Base-by-base conservation (phyloP, 1,140 invertebrate species). In the Drosophila sturtevanti region DNA sequence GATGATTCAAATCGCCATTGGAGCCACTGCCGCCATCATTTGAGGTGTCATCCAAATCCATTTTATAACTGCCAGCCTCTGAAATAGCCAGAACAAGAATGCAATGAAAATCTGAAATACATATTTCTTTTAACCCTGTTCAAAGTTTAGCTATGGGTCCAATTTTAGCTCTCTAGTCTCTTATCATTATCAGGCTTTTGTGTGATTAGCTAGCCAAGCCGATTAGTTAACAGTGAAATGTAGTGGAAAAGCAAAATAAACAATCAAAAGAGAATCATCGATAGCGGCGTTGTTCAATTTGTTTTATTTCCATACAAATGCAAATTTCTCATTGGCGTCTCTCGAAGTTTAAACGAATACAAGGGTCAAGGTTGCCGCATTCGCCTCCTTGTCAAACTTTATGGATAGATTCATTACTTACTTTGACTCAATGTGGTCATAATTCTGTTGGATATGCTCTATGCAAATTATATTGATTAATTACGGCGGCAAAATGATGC, bases 281-380 rank as follows among this genome's bases (percentile, higher is more conserved):
- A 48, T 18, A 21, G 41, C 41, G 16, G 41, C 41, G 41, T 34
- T 18, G 18, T 22, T 4, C 58, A 55, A 55, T 27, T 44, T 16
- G 51, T 41, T 44, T 5, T 35, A 51, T 63, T 63, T 56, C 12
- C 48, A 35, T 24, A 51, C 11, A 44, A 35, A 21, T 60, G 22
- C 34, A 22, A 34, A 54, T 31, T 24, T 31, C 0, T 10, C n/a
- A 16, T 41, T 51, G 35, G 48, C 31, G 24, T 44, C 54, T 21
- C 24, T 10, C 5, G 24, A 74, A 67, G 4, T 35, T 62, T 38
- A 61, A 59, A 69, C 73, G 54, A 48, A 59, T 56, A 44, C 58
- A 71, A 86, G 77, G 82, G 80, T 76, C 82, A 86, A 87, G 82
- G 82, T 84, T 44, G 44, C 18, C 52, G 37, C 24, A 22, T 21